Evolutionary conservation across 1,140 invertebrate species (phyloP).

Genomic region (Euwallacea similis): DNA sequence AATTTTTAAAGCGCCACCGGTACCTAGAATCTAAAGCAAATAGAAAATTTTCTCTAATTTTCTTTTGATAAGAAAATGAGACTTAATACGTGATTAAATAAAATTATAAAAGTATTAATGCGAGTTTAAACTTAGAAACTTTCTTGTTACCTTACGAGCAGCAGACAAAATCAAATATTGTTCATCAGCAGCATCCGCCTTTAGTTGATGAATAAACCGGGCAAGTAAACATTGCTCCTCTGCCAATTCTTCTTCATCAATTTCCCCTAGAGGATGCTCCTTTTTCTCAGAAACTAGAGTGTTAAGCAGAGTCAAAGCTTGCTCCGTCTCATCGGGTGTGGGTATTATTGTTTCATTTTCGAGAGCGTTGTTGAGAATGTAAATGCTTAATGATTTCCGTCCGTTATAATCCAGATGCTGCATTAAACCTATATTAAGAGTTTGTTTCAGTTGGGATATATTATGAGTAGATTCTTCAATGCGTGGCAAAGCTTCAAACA

Average conservation of each 20-base stretch:
- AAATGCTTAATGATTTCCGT: constrained; percentile 82
- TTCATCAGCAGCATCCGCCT: constrained; percentile 83
- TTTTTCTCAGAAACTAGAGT: constrained; percentile 86
- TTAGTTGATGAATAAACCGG: constrained; percentile 87
- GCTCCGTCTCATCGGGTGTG: constrained; percentile 74
- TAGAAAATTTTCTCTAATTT: too few relatives aligned
- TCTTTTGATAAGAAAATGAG: constrained; percentile 10
- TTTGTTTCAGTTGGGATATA: too few relatives aligned
- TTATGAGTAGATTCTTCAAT: too few relatives aligned
- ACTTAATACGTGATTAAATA: not conserved
- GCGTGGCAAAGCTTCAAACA: too few relatives aligned
- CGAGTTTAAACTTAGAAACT: not conserved
- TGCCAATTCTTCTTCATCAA: constrained; percentile 92
- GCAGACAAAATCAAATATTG: constrained; percentile 89
- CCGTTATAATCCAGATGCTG: constrained; percentile 90
- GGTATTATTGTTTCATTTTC: constrained; percentile 87
- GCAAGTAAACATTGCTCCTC: constrained; percentile 95
- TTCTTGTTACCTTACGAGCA: constrained; percentile 71
- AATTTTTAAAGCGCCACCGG: constrained; percentile 85
- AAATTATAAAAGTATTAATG: not conserved
- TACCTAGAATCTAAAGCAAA: constrained; percentile 66
- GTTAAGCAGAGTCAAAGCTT: constrained; percentile 65
- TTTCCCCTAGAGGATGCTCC: constrained; percentile 68
- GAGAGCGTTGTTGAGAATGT: constrained; percentile 84
- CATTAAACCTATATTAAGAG: constrained; percentile 61